Evolutionary conservation across 1,140 invertebrate genomes (phyloP).

Genomic region (Drosophila fuyamai): DNA sequence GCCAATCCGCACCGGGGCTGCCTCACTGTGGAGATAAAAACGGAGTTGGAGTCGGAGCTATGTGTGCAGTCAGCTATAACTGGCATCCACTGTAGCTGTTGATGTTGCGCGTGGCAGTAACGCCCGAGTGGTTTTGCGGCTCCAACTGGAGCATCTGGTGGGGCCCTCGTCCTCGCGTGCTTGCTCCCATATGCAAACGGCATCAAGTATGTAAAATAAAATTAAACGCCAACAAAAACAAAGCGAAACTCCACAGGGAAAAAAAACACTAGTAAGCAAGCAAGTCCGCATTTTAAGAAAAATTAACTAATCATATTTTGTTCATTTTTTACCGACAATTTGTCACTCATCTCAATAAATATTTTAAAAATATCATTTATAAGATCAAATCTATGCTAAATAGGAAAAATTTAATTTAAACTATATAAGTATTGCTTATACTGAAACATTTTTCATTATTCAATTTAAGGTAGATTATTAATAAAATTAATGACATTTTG

Average conservation of each 20-base stretch:
- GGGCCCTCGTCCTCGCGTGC: conserved; percentile 41
- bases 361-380: too few species aligned
- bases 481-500: neutral
- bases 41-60: neutral
- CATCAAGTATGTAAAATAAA: conserved; percentile 58
- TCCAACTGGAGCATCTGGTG: conserved; percentile 47
- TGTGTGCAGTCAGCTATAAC: neutral
- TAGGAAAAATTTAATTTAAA: too few species aligned
- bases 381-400: too few species aligned
- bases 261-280: neutral
- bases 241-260: conserved; percentile 6
- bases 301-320: too few species aligned
- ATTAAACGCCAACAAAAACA: conserved; percentile 41
- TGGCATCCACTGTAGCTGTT: conserved; percentile 14
- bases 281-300: too few species aligned
- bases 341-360: too few species aligned
- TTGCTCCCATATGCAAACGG: conserved; percentile 59
- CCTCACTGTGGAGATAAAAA: neutral
- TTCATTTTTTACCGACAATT: too few species aligned
- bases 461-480: neutral
- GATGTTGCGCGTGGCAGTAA: conserved; percentile 23
- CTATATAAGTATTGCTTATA: too few species aligned
- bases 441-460: too few species aligned
- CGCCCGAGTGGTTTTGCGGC: conserved; percentile 41
- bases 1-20: neutral